These are phyloP conservation scores for Vanessa cardui DNA, from an alignment of 2,888 invertebrate species.

Conservation along the genomic window DNA sequence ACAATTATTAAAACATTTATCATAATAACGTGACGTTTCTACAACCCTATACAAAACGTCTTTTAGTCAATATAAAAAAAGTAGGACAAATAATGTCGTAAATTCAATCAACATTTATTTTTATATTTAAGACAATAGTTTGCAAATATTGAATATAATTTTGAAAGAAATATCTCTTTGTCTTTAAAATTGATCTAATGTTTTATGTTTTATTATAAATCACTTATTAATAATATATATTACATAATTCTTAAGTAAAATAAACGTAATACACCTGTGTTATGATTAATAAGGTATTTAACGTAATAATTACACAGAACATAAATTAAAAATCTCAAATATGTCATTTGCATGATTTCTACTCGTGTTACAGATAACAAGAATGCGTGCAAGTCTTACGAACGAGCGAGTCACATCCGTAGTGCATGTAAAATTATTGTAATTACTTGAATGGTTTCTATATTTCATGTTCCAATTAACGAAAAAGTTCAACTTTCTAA, in stretches of 20 bases:
- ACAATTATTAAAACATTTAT: too few species aligned
- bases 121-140: too few species aligned
- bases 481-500: background rate
- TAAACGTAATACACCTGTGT: background rate
- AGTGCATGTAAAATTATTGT: constrained; percentile 42
- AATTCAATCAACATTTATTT: too few species aligned
- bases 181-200: too few species aligned
- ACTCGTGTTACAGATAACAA: constrained; percentile 43
- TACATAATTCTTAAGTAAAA: background rate
- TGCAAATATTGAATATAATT: too few species aligned
- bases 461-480: constrained; percentile 17
- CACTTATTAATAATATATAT: too few species aligned
- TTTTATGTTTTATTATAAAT: too few species aligned
- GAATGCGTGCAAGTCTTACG: constrained; percentile 32
- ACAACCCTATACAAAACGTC: too few species aligned
- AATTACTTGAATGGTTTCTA: constrained; percentile 30
- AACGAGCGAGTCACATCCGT: constrained; percentile 35
- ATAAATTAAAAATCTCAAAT: constrained; percentile 19
- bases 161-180: too few species aligned
- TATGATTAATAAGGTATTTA: background rate
- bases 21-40: too few species aligned
- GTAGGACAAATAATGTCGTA: too few species aligned
- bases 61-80: too few species aligned
- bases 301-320: background rate
- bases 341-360: constrained; percentile 27